Evolutionary conservation across 2,797 vertebrate genomes (phyloP), one percentile per base, ranked within the genome.

Genomic region (Squalus acanthias): DNA sequence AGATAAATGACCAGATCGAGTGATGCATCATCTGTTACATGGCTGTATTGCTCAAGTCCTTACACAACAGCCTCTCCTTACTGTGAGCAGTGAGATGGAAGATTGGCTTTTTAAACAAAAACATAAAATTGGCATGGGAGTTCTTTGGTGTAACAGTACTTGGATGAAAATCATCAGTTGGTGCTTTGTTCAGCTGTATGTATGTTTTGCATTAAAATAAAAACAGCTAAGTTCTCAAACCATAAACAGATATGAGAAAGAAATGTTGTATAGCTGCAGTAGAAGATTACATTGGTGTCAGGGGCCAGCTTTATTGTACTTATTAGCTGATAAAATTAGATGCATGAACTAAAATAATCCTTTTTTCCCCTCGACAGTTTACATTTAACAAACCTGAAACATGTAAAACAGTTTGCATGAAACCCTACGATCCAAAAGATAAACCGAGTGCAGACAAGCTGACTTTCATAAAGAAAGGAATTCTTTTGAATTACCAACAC

Each of bases 401-500:
- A 65, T 99, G 98, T 96, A 89, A 97, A 92, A 26, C 96, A 20
- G 98, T 99, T 95, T 99, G 99, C 97, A 97, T 97, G 33, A 99
- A 98, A 96, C 96, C 96, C 0, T 99, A 99, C 94, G 97, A 97
- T 95, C 97, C 97, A 95, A 97, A 95, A 1, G 96, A 96, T 87
- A 96, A 97, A 57, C 97, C 97, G 0, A 98, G 98, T 96, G 97
- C 91, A 70, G 96, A 96, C 96, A 98, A 97, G 96, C 97, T 99
- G 97, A 97, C 98, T 50, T 99, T 99, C 97, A 98, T 99, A 67
- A 99, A 99, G 97, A 98, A 98, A 97, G 98, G 98, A 97, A 99
- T 99, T 98, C 98, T 98, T 91, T 63, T 99, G 96, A 99, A 99
- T 97, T 99, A 99, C 97, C 98, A 99, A 69, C 99, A 99, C 97